phyloP scores from a whole-genome alignment of 2,888 invertebrate genomes.

The Clostera curtula region DNA sequence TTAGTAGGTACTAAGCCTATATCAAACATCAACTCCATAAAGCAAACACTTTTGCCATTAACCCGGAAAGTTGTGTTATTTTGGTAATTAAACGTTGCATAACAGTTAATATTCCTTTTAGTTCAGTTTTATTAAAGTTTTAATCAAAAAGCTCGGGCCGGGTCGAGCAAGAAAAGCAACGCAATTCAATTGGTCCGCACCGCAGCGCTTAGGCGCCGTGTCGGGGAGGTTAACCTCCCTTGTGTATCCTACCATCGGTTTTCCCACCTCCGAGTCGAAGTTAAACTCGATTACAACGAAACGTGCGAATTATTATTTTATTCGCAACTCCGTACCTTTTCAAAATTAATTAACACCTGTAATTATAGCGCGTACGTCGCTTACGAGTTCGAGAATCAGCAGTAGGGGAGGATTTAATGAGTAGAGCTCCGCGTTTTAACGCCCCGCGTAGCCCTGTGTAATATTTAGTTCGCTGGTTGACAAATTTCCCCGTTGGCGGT shows the following conservation, averaged over 20 bases:
- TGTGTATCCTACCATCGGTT: slow-evolving; percentile 19
- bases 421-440: slow-evolving; percentile 22
- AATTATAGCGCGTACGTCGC: slow-evolving; percentile 12
- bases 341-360: slow-evolving; percentile 12
- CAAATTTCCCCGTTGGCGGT: slow-evolving; percentile 26
- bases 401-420: slow-evolving; percentile 24
- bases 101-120: slow-evolving; percentile 24
- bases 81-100: slow-evolving; percentile 22
- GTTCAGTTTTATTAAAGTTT: slow-evolving; percentile 31
- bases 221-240: slow-evolving; percentile 16
- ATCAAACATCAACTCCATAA: slow-evolving; percentile 5
- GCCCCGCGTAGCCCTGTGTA: slow-evolving; percentile 19
- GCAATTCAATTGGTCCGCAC: slow-evolving; percentile 30
- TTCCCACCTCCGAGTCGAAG: slow-evolving; percentile 19
- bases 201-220: slow-evolving; percentile 15
- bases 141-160: slow-evolving; percentile 28
- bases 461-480: slow-evolving; percentile 28
- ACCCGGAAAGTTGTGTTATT: slow-evolving; percentile 13
- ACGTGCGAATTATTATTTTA: slow-evolving; percentile 13
- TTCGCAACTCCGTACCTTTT: slow-evolving; percentile 6
- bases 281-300: slow-evolving; percentile 12
- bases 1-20: no score
- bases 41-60: slow-evolving; percentile 7
- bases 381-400: slow-evolving; percentile 14
- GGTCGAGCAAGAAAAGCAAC: slow-evolving; percentile 25